Conservation (phyloP, 2,888 invertebrate species). For the Melieria crassipennis region DNA sequence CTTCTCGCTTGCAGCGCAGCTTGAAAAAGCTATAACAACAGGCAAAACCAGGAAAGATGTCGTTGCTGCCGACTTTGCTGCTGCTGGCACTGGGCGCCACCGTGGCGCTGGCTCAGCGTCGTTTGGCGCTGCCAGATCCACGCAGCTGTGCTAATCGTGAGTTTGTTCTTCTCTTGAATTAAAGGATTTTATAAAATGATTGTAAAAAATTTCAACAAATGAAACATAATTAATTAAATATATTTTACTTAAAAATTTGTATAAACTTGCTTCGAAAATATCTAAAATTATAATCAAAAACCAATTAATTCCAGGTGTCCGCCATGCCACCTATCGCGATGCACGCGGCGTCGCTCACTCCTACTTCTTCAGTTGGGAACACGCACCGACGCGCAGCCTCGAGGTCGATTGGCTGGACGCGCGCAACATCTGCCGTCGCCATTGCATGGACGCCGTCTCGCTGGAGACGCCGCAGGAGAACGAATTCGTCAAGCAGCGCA, state of each 20-base stretch:
- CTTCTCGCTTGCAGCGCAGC: conserved; percentile 8
- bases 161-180: conserved; percentile 62
- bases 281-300: too few species aligned
- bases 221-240: too few species aligned
- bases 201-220: too few species aligned
- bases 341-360: conserved; percentile 88
- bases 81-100: conserved; percentile 75
- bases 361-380: conserved; percentile 95
- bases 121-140: conserved; percentile 87
- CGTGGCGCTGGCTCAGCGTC: conserved; percentile 80
- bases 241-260: too few species aligned
- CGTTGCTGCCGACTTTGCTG: conserved; percentile 65
- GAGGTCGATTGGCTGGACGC: conserved; percentile 93
- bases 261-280: too few species aligned
- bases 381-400: conserved; percentile 80
- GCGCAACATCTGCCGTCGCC: conserved; percentile 89
- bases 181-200: too few species aligned
- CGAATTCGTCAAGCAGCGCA: conserved; percentile 88
- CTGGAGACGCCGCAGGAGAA: conserved; percentile 91
- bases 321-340: conserved; percentile 88
- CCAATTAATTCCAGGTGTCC: conserved; percentile 72
- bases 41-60: conserved; percentile 35
- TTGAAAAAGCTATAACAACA: not conserved
- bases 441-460: conserved; percentile 94
- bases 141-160: conserved; percentile 89